Base-by-base conservation (phyloP, 2,797 vertebrate species). In the Melanotaenia parkinsoni region DNA sequence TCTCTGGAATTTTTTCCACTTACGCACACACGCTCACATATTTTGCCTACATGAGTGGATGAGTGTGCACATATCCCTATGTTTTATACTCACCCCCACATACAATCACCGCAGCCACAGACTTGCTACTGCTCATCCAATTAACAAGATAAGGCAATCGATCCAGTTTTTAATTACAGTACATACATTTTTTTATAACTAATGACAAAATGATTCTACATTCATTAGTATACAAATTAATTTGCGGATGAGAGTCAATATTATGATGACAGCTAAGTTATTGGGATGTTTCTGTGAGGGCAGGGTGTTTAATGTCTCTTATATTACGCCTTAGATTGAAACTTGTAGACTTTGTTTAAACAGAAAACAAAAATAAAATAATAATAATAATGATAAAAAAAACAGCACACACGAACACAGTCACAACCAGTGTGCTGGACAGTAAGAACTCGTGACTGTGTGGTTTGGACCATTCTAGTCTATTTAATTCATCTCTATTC, bases 151-250 rank as follows among this genome's bases (percentile, higher is more conserved):
- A 30, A 63, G 75, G 45, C 18, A 50, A 75, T 81, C 20, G 22
- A 88, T 81, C 63, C 32, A 12, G 43, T 30, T 62, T 89, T 87
- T 82, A 75, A 87, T 81, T 82, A 67, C 45, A 63, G 33, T 67
- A 30, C 32, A n/a, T 43, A 58, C 0, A 3, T 86, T 79, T 13
- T 77, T 85, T 74, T 50, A 51, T 0, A 82, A 65, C 63, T 66
- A 81, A 51, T 73, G 75, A 82, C 61, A 33, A 74, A 86, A 79
- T 70, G 62, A 69, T 81, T 77, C 67, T 26, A 67, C 33, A 14
- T 68, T 85, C 50, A 79, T 74, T 75, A 73, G 56, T 63, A 53
- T 20, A n/a, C 58, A 67, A 71, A 83, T 85, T 56, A 74, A 85
- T 83, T 66, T 82, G 64, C 67, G 61, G 72, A 81, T 58, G 16